phyloP scores from a whole-genome alignment of 2,113 vertebrate genomes.

The Notarius lentiginosus region DNA sequence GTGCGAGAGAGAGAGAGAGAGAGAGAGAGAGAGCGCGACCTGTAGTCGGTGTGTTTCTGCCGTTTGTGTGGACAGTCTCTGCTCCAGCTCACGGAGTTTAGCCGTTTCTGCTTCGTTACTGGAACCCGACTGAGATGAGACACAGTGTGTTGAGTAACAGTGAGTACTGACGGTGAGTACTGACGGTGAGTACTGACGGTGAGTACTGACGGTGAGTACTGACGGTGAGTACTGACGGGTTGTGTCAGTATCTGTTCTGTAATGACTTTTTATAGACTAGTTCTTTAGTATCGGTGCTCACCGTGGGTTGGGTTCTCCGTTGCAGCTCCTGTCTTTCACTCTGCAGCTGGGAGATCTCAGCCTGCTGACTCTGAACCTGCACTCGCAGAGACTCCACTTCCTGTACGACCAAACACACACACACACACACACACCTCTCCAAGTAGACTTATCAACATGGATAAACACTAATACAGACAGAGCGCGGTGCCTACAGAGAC shows the following conservation, averaged over 20 bases:
- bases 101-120: conserved; percentile 50
- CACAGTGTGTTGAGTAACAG: background rate
- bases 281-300: conserved; percentile 52
- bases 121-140: conserved; percentile 63
- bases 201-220: background rate
- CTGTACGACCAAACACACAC: conserved; percentile 61
- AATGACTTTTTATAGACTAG: background rate
- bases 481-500: background rate
- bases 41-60: conserved; percentile 80
- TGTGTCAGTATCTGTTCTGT: background rate
- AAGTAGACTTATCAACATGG: background rate
- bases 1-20: background rate
- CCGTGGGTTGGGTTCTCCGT: conserved; percentile 66
- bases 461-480: background rate
- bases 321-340: conserved; percentile 81
- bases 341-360: conserved; percentile 82
- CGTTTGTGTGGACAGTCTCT: conserved; percentile 71
- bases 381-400: conserved; percentile 80
- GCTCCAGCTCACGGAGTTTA: conserved; percentile 72
- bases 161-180: background rate
- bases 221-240: background rate
- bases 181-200: background rate
- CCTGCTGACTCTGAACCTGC: conserved; percentile 77
- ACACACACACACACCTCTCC: background rate
- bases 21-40: conserved; percentile 65